A percentile compares a stretch with the other conserved stretches of the same genome.
These are phyloP conservation scores for Proctacanthus coquilletti DNA, from an alignment of 1,140 invertebrate species.

Conservation along the genomic window DNA sequence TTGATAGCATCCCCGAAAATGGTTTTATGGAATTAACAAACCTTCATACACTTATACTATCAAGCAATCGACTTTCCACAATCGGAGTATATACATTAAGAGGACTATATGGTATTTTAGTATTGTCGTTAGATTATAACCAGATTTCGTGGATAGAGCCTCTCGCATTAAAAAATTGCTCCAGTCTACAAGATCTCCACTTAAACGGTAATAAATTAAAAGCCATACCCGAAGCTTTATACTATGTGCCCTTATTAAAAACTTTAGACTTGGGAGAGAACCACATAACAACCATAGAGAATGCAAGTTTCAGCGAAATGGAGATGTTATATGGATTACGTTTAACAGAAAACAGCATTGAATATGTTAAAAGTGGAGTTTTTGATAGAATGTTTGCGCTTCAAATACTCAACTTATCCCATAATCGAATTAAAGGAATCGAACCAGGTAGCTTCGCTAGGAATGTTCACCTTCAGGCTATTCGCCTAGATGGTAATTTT, in stretches of 20 bases:
- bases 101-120: constrained; percentile 57
- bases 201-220: constrained; percentile 74
- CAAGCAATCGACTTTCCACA: constrained; percentile 65
- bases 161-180: constrained; percentile 68
- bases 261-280: constrained; percentile 82
- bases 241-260: constrained; percentile 61
- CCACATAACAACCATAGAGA: constrained; percentile 64
- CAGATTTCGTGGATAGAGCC: constrained; percentile 57
- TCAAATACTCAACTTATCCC: constrained; percentile 74
- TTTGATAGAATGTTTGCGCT: constrained; percentile 70
- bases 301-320: constrained; percentile 64
- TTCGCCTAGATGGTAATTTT: constrained; percentile 76
- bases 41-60: constrained; percentile 70
- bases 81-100: constrained; percentile 63
- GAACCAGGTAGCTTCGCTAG: constrained; percentile 71
- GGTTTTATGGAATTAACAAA: constrained; percentile 66
- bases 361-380: constrained; percentile 67
- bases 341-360: constrained; percentile 75
- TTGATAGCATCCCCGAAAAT: constrained; percentile 64
- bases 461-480: constrained; percentile 69
- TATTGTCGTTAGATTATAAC: constrained; percentile 75
- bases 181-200: constrained; percentile 72
- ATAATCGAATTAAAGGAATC: constrained; percentile 74
- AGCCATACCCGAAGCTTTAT: constrained; percentile 68
- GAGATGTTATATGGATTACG: constrained; percentile 62